Evolutionary conservation across 2,113 vertebrate species (phyloP).

Genomic region (Entelurus aequoreus): DNA sequence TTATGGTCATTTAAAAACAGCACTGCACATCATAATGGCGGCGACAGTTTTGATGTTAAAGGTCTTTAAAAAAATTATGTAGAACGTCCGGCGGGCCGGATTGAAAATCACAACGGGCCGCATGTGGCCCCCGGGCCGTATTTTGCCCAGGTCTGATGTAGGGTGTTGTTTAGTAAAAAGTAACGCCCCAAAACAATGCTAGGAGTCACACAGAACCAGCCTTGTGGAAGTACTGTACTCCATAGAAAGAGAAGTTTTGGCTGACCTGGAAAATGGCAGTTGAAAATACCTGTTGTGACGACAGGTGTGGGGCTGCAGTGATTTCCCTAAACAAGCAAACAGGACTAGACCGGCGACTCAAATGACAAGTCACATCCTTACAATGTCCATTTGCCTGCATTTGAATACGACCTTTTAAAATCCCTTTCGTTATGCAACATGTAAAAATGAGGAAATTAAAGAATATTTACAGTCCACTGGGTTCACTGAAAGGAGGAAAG

Average conservation of each 20-base stretch:
- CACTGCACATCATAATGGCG: no score
- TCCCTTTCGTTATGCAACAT: background rate
- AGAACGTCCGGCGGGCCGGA: no score
- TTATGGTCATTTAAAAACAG: no score
- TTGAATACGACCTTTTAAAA: constrained; percentile 47
- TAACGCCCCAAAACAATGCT: no score
- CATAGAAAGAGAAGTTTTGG: background rate
- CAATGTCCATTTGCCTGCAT: constrained; percentile 56
- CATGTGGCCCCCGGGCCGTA: no score
- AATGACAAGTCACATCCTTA: constrained; percentile 27
- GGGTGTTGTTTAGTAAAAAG: no score
- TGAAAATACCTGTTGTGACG: constrained; percentile 20
- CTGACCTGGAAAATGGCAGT: constrained; percentile 52
- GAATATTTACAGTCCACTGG: constrained; percentile 40
- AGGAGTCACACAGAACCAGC: background rate
- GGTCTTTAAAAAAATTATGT: no score
- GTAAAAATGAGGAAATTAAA: background rate
- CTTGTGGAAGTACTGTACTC: background rate
- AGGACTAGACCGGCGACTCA: constrained; percentile 58
- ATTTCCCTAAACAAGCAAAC: constrained; percentile 74
- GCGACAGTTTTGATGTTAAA: no score
- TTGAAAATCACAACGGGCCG: no score
- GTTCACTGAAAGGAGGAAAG: constrained; percentile 18
- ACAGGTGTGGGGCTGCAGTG: constrained; percentile 45
- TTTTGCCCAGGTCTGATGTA: no score